These are phyloP conservation scores for Congeria kusceri DNA, from an alignment of 2,888 invertebrate genomes.

Conservation along the genomic window DNA sequence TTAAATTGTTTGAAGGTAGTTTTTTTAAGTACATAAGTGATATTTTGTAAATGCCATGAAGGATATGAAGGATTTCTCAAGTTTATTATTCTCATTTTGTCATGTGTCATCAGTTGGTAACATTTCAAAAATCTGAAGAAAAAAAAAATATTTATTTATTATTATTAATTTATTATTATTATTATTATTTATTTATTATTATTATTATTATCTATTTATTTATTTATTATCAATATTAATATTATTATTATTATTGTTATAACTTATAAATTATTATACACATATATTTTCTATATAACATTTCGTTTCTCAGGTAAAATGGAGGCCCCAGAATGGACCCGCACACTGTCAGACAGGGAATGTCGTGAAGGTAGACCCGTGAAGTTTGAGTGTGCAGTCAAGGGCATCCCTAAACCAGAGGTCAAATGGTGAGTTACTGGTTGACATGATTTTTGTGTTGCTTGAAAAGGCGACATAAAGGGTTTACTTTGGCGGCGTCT, in stretches of 20 bases:
- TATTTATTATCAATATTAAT: too few relatives aligned
- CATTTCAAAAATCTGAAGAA: too few relatives aligned
- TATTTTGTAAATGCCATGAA: not conserved
- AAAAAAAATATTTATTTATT: too few relatives aligned
- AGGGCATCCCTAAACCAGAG: slow-evolving; percentile 94
- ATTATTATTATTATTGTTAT: not conserved
- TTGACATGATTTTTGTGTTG: too few relatives aligned
- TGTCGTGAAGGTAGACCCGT: slow-evolving; percentile 81
- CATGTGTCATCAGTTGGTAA: too few relatives aligned
- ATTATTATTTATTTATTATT: not conserved
- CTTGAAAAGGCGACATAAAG: too few relatives aligned
- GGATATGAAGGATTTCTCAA: too few relatives aligned
- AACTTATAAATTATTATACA: not conserved
- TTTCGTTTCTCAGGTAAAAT: slow-evolving; percentile 75
- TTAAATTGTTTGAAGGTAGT: too few relatives aligned
- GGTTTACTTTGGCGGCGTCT: too few relatives aligned
- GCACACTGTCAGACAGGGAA: slow-evolving; percentile 79
- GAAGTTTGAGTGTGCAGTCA: slow-evolving; percentile 88
- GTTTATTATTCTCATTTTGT: too few relatives aligned
- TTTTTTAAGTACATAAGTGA: not conserved
- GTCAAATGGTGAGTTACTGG: slow-evolving; percentile 90
- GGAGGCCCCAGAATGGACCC: slow-evolving; percentile 80
- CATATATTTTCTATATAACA: not conserved
- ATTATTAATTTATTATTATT: not conserved
- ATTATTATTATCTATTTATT: too few relatives aligned